phyloP scores from a whole-genome alignment of 2,888 invertebrate genomes.

The Ophion obscuratus region DNA sequence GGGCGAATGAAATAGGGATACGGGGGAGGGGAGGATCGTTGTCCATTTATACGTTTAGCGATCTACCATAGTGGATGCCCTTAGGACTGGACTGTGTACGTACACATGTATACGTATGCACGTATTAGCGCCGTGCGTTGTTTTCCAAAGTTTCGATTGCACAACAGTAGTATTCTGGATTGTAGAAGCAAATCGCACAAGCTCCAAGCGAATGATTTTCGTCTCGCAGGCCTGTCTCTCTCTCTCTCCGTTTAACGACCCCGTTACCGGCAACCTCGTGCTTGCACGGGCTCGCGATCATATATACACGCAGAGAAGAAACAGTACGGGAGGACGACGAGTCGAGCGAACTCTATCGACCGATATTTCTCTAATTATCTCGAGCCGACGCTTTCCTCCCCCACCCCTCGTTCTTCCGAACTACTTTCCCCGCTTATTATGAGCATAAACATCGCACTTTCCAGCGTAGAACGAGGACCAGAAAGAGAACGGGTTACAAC shows the following conservation, averaged over 20 bases:
- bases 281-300: neutral
- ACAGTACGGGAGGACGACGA: constrained; percentile 39
- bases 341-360: constrained; percentile 80
- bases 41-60: constrained; percentile 40
- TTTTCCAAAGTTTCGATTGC: constrained; percentile 80
- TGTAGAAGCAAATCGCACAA: constrained; percentile 42
- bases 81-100: constrained; percentile 5
- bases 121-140: constrained; percentile 42
- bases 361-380: constrained; percentile 83
- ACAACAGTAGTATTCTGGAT: constrained; percentile 62
- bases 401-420: constrained; percentile 49
- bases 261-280: constrained; percentile 47
- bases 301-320: constrained; percentile 31
- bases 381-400: constrained; percentile 58
- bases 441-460: constrained; percentile 75
- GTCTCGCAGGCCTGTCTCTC: constrained; percentile 33
- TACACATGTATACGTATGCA: neutral
- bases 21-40: constrained; percentile 34
- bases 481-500: constrained; percentile 43
- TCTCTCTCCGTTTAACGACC: constrained; percentile 57
- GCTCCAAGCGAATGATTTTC: constrained; percentile 58
- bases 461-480: constrained; percentile 53
- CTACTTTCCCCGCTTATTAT: constrained; percentile 68
- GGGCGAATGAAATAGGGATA: constrained; percentile 33
- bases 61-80: constrained; percentile 35